These are phyloP conservation scores for Crotophaga sulcirostris DNA, from an alignment of 2,113 vertebrate genomes.

Conservation along the genomic window DNA sequence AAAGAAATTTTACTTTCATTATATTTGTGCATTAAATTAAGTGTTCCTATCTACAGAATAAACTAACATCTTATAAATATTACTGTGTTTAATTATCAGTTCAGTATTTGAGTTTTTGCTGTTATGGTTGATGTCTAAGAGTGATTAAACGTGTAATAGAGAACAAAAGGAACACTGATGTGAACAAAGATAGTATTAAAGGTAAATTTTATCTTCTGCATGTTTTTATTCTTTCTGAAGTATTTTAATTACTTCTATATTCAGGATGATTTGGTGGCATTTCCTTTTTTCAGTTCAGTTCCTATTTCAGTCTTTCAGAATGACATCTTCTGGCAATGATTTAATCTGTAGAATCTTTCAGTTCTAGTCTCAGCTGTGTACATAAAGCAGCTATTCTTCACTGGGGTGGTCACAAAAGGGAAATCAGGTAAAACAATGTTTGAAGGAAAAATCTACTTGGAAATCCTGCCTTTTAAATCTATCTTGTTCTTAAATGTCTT, in stretches of 20 bases:
- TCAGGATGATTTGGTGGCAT: slow-evolving; percentile 12
- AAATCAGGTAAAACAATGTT: slow-evolving; percentile 49
- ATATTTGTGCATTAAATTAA: slow-evolving; percentile 66
- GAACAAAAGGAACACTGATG: slow-evolving; percentile 69
- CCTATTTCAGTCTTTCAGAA: slow-evolving; percentile 55
- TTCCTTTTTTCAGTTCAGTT: slow-evolving; percentile 1
- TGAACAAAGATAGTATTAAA: slow-evolving; percentile 64
- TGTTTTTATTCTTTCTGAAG: slow-evolving; percentile 44
- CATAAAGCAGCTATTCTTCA: slow-evolving; percentile 44
- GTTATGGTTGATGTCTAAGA: slow-evolving; percentile 58
- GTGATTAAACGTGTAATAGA: slow-evolving; percentile 64
- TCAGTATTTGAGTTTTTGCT: slow-evolving; percentile 44
- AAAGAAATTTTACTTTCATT: slow-evolving; percentile 63
- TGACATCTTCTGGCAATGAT: slow-evolving; percentile 16
- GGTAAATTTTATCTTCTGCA: slow-evolving; percentile 48
- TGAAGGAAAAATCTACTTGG: slow-evolving; percentile 57
- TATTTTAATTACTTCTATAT: slow-evolving; percentile 69
- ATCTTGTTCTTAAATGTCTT: slow-evolving; percentile 25
- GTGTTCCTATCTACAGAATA: slow-evolving; percentile 55
- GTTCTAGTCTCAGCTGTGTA: slow-evolving; percentile 42
- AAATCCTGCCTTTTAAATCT: slow-evolving; percentile 59
- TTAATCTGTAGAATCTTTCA: slow-evolving; percentile 57
- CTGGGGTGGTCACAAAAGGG: slow-evolving; percentile 34
- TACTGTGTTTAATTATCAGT: slow-evolving; percentile 62
- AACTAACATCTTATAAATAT: slow-evolving; percentile 62